These are phyloP conservation scores for Batillaria attramentaria DNA, from an alignment of 1,140 invertebrate genomes.

Conservation along the genomic window DNA sequence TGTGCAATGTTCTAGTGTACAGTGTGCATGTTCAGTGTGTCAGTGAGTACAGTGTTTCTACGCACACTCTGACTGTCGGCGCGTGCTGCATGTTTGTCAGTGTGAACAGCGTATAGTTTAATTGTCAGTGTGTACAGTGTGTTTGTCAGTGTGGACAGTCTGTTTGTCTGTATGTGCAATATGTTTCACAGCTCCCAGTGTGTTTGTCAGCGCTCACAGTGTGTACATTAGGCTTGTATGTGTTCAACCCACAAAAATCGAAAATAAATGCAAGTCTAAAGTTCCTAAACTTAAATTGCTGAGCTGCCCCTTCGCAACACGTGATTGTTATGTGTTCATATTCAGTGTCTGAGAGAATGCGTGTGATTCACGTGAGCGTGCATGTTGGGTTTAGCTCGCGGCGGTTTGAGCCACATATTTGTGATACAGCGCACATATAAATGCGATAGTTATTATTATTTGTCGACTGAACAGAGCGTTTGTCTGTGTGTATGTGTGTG, in stretches of 20 bases:
- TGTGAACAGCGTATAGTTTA: not conserved
- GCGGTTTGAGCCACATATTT: too few relatives aligned
- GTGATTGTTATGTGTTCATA: too few relatives aligned
- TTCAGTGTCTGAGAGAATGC: too few relatives aligned
- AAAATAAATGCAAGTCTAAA: too few relatives aligned
- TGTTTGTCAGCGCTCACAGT: not conserved
- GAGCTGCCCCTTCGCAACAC: too few relatives aligned
- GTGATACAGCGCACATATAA: too few relatives aligned
- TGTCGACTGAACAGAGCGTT: not conserved
- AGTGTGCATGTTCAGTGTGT: not conserved
- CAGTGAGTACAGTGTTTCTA: not conserved
- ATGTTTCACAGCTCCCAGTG: not conserved
- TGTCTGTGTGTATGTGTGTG: not conserved
- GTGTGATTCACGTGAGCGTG: too few relatives aligned
- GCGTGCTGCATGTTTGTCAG: not conserved
- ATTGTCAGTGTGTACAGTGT: not conserved
- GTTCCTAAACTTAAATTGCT: too few relatives aligned
- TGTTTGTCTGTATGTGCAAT: not conserved
- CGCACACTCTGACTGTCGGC: not conserved
- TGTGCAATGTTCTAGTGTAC: not conserved
- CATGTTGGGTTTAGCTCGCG: too few relatives aligned
- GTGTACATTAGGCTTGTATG: too few relatives aligned
- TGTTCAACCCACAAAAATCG: too few relatives aligned
- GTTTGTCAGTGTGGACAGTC: not conserved
- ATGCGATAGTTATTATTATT: too few relatives aligned